Percentiles rank a stretch among this genome's conserved stretches.
phyloP scores from a whole-genome alignment of 92 coral and sea anemone genomes.

The Phenganax marumi region DNA sequence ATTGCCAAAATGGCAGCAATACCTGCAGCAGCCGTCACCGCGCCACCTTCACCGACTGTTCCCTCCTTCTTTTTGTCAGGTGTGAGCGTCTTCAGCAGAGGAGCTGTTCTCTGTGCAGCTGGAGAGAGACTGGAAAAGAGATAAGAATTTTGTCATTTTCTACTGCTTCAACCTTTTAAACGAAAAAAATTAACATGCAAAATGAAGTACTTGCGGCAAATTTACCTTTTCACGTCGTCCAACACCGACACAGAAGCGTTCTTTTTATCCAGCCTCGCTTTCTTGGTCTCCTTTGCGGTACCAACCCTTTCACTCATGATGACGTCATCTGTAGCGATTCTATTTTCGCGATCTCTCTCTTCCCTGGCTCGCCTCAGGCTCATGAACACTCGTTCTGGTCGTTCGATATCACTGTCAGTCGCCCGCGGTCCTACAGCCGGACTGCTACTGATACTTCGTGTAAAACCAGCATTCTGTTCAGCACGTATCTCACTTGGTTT shows the following conservation, averaged over 20 bases:
- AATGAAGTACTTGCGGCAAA: too few species aligned
- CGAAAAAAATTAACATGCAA: too few species aligned
- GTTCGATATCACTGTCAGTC: conserved; percentile 23
- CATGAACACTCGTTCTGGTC: conserved; percentile 6
- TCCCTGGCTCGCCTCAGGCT: conserved; percentile 14
- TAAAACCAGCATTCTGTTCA: not conserved
- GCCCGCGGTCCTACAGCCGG: not conserved
- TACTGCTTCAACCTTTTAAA: too few species aligned
- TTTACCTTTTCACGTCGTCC: conserved; percentile 21
- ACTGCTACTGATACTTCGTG: conserved; percentile 18
- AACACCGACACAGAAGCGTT: conserved; percentile 37
- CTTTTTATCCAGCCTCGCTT: conserved; percentile 50
- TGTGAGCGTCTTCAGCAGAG: conserved; percentile 65
- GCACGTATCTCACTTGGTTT: conserved; percentile 34
- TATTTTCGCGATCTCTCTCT: conserved; percentile 26
- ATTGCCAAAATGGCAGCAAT: conserved; percentile 73
- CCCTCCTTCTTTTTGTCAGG: conserved; percentile 59
- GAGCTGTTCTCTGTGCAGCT: conserved; percentile 69
- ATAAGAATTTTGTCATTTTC: not conserved
- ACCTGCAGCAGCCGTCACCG: conserved; percentile 66
- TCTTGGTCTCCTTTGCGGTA: conserved; percentile 48
- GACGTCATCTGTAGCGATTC: conserved; percentile 42
- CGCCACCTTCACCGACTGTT: conserved; percentile 45
- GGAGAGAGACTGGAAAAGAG: conserved; percentile 65
- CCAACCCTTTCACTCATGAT: conserved; percentile 60